phyloP scores from a whole-genome alignment of 2,888 invertebrate genomes.

The Drosophila mercatorum region DNA sequence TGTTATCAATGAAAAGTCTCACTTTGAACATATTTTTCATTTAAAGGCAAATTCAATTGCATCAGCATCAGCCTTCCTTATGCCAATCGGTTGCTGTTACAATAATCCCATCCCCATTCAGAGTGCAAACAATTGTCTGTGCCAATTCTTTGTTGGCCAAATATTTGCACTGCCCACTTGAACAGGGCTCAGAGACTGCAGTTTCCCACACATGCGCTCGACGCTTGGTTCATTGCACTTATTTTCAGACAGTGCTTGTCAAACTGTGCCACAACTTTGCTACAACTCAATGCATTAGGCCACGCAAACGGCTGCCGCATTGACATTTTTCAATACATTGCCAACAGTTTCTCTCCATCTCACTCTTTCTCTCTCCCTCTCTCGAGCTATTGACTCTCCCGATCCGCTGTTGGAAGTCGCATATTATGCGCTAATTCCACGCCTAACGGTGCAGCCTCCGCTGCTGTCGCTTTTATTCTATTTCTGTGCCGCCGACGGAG shows the following conservation, averaged over 20 bases:
- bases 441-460: conserved; percentile 75
- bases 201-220: conserved; percentile 12
- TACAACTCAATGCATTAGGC: conserved; percentile 33
- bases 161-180: conserved; percentile 58
- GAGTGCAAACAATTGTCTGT: conserved; percentile 16
- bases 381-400: conserved; percentile 37
- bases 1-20: too few species aligned
- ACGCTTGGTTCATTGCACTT: conserved; percentile 63
- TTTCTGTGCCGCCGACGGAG: conserved; percentile 76
- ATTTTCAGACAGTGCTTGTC: conserved; percentile 28
- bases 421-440: conserved; percentile 77
- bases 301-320: conserved; percentile 29
- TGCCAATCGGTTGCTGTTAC: neutral
- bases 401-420: conserved; percentile 55
- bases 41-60: too few species aligned
- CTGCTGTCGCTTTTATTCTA: conserved; percentile 73
- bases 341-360: neutral
- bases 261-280: conserved; percentile 63
- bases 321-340: conserved; percentile 56
- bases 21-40: too few species aligned
- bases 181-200: conserved; percentile 22
- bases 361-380: neutral
- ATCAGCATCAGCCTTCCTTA: too few species aligned
- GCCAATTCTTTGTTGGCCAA: conserved; percentile 55
- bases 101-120: neutral